Evolutionary conservation across 2,888 invertebrate species (phyloP).

Genomic region (Trachelus iudaicus): DNA sequence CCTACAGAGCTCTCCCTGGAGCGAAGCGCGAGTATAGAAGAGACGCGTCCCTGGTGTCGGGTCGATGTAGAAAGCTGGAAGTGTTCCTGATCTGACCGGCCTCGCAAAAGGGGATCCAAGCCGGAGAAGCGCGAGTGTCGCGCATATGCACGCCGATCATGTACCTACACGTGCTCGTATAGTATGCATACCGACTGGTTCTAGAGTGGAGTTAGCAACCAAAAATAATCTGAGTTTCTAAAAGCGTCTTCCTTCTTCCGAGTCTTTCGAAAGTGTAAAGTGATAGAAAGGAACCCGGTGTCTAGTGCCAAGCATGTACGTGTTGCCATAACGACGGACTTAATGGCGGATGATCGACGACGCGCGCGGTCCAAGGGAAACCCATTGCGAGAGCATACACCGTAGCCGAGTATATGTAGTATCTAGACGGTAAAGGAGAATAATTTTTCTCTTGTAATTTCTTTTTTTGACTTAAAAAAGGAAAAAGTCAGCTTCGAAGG

Average conservation of each 20-base stretch:
- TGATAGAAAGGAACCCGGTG: neutral
- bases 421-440: neutral
- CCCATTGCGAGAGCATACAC: neutral
- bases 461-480: neutral
- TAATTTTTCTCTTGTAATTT: neutral
- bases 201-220: neutral
- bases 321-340: neutral
- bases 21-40: neutral
- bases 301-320: neutral
- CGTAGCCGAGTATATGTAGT: neutral
- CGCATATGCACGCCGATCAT: neutral
- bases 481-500: neutral
- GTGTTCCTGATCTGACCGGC: conserved; percentile 46
- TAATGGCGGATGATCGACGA: neutral
- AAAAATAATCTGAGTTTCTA: neutral
- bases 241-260: neutral
- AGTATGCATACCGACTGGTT: neutral
- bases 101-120: conserved; percentile 13
- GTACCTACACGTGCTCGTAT: neutral
- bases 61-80: conserved; percentile 46
- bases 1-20: conserved; percentile 1
- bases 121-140: conserved; percentile 20
- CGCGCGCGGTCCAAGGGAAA: neutral
- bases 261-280: neutral
- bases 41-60: neutral